A percentile compares a stretch with the other conserved stretches of the same genome.
Conservation (phyloP, 2,888 invertebrate genomes). For the Trichopria drosophilae region DNA sequence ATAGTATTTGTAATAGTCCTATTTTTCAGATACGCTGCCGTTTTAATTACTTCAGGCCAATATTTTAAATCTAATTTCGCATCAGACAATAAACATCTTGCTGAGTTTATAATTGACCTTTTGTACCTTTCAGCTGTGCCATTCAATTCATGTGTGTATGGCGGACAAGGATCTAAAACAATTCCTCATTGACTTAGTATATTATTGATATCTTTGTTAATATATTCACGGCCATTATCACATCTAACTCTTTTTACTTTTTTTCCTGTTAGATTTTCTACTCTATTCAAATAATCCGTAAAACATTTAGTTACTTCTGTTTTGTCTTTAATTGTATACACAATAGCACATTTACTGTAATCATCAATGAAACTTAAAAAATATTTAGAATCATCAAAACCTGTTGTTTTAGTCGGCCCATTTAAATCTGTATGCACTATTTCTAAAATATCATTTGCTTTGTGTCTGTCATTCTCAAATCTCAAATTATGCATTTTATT, state of each 20-base stretch:
- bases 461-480: too few relatives aligned
- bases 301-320: constrained; percentile 26
- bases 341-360: constrained; percentile 30
- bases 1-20: constrained; percentile 29
- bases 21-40: constrained; percentile 34
- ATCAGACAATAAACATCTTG: constrained; percentile 33
- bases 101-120: constrained; percentile 31
- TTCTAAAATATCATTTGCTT: background rate
- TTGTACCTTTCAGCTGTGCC: constrained; percentile 25
- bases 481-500: too few relatives aligned
- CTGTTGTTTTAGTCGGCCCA: constrained; percentile 17
- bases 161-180: constrained; percentile 12
- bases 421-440: too few relatives aligned
- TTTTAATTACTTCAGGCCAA: too few relatives aligned
- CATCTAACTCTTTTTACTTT: constrained; percentile 12
- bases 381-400: constrained; percentile 31
- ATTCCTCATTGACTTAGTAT: constrained; percentile 15
- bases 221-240: constrained; percentile 17
- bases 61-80: constrained; percentile 27
- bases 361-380: constrained; percentile 34
- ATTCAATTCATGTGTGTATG: constrained; percentile 25
- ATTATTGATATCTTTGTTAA: constrained; percentile 7
- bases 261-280: constrained; percentile 18
- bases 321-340: constrained; percentile 33
- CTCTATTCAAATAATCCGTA: constrained; percentile 17